Evolutionary conservation across 2,888 invertebrate species (phyloP).

Genomic region (Lissocephala sabroskyi): DNA sequence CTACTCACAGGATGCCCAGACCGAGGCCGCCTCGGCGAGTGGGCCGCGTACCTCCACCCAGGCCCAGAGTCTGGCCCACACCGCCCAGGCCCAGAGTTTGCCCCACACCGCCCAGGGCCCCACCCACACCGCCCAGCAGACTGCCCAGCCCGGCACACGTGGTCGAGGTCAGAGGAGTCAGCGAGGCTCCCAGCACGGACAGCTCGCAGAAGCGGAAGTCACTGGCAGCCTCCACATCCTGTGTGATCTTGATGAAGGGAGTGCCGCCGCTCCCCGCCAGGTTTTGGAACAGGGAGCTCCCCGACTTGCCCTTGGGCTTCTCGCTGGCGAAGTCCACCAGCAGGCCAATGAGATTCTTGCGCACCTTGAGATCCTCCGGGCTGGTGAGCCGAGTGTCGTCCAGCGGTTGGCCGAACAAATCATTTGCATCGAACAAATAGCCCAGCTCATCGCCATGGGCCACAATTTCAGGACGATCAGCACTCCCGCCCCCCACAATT

Average conservation of each 20-base stretch:
- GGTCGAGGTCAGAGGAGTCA: constrained; percentile 59
- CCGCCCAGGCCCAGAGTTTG: constrained; percentile 13
- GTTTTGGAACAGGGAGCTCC: constrained; percentile 64
- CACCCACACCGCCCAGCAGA: constrained; percentile 48
- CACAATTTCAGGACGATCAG: constrained; percentile 67
- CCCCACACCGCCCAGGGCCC: constrained; percentile 40
- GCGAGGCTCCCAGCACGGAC: constrained; percentile 64
- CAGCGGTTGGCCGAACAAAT: constrained; percentile 76
- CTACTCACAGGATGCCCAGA: constrained; percentile 35
- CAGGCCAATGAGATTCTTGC: constrained; percentile 78
- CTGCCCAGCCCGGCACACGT: constrained; percentile 59
- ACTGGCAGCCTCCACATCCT: constrained; percentile 72
- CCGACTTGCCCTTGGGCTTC: not conserved
- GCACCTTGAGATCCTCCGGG: constrained; percentile 77
- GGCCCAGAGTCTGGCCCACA: constrained; percentile 12
- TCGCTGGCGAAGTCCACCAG: constrained; percentile 78
- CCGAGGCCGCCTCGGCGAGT: constrained; percentile 27
- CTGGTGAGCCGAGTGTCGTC: constrained; percentile 69
- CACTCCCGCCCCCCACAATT: constrained; percentile 73
- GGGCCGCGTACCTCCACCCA: not conserved
- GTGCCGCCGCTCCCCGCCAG: constrained; percentile 72
- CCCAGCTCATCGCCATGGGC: constrained; percentile 83
- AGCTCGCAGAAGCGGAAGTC: constrained; percentile 73
- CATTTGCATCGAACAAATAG: constrained; percentile 80
- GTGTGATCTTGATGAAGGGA: constrained; percentile 75